Conservation (phyloP, 2,113 vertebrate species). For the Thunnus maccoyii region DNA sequence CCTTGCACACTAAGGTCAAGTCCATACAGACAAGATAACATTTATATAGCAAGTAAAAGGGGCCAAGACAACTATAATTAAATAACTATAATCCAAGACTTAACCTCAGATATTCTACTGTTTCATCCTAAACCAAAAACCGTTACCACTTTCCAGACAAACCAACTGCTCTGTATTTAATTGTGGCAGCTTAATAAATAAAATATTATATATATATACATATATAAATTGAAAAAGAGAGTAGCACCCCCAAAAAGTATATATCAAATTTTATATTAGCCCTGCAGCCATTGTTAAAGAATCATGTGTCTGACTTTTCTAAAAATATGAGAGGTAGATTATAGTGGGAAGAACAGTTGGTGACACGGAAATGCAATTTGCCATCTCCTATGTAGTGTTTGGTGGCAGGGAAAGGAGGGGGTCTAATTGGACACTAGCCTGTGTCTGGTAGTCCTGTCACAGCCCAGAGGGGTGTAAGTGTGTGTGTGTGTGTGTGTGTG, state of each 20-base stretch:
- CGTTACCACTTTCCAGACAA: neutral
- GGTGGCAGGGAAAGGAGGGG: slow-evolving; percentile 34
- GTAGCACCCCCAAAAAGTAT: neutral
- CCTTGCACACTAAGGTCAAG: slow-evolving; percentile 21
- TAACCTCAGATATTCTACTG: neutral
- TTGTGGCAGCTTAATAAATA: neutral
- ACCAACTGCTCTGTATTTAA: neutral
- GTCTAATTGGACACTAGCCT: slow-evolving; percentile 67
- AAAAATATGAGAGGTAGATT: slow-evolving; percentile 62
- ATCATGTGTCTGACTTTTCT: slow-evolving; percentile 30
- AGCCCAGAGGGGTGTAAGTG: slow-evolving; percentile 62
- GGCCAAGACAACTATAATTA: neutral
- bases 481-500: slow-evolving; percentile 41
- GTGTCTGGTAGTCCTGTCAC: slow-evolving; percentile 77
- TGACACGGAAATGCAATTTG: slow-evolving; percentile 59
- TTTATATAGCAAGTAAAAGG: slow-evolving; percentile 1
- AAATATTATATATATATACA: no score
- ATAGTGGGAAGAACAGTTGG: slow-evolving; percentile 60
- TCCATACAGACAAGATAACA: slow-evolving; percentile 17
- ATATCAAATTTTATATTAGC: slow-evolving; percentile 1
- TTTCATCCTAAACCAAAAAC: slow-evolving; percentile 19
- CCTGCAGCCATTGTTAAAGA: slow-evolving; percentile 26
- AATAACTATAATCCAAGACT: neutral
- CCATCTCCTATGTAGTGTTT: slow-evolving; percentile 59
- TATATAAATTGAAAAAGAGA: neutral